phyloP scores from a whole-genome alignment of 2,113 vertebrate species.

The Promerops cafer region DNA sequence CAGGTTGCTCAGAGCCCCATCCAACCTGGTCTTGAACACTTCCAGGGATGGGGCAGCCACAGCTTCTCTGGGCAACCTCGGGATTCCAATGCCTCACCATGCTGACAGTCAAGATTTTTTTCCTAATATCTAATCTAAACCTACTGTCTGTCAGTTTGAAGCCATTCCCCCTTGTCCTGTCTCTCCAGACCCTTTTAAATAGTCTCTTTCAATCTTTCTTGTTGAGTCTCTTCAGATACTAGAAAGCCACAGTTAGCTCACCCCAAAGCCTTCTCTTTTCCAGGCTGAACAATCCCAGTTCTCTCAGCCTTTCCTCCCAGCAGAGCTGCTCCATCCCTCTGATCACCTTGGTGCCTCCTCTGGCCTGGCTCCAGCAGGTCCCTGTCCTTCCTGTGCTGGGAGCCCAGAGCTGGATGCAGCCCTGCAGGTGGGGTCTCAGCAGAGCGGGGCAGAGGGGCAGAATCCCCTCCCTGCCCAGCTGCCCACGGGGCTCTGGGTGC shows the following conservation, averaged over 20 bases:
- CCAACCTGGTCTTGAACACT: not conserved
- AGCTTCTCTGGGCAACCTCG: rapidly evolving
- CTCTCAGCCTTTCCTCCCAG: not conserved
- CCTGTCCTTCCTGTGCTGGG: not conserved
- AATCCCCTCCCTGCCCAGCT: not conserved
- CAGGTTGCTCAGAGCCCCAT: not conserved
- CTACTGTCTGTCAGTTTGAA: rapidly evolving
- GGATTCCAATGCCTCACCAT: not conserved
- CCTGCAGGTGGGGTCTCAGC: not conserved
- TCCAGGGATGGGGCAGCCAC: not conserved
- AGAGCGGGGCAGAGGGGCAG: not conserved
- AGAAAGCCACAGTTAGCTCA: rapidly evolving
- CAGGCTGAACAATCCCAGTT: rapidly evolving
- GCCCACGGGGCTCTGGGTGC: not conserved
- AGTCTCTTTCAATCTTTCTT: not conserved
- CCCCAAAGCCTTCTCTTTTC: rapidly evolving
- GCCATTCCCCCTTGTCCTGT: rapidly evolving
- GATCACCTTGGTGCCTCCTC: not conserved
- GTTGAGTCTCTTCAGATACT: rapidly evolving
- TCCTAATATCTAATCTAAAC: not conserved
- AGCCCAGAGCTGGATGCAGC: not conserved
- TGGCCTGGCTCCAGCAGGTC: not conserved
- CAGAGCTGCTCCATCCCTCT: not conserved
- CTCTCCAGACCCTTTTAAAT: rapidly evolving
- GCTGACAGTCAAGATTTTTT: not conserved